Evolutionary conservation across 2,113 vertebrate genomes (phyloP), one percentile per base, ranked within the genome.

Genomic region (Brachyhypopomus occidentalis): DNA sequence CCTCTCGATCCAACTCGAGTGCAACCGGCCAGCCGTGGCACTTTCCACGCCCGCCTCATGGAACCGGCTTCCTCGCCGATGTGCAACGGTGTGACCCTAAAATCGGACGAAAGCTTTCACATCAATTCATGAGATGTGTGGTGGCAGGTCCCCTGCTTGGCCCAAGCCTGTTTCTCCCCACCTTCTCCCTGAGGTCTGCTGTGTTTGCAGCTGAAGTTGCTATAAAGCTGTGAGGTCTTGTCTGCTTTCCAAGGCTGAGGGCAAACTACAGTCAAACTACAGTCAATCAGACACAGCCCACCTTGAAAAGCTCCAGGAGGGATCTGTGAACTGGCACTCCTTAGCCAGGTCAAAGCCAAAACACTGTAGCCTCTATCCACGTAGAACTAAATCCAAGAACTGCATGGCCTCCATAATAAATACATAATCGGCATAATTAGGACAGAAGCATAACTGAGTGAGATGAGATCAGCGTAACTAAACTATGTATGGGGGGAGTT

Each of bases 181-280:
- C 1, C 27, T 25, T 67, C 63, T 56, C 38, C 75, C 56, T 2
- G 59, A 62, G 19, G 58, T 78, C 60, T 55, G 19, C 70, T 75
- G 19, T n/a, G 77, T 77, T 55, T 75, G 25, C 4, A 23, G 66
- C 56, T 59, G 52, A 62, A 20, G 25, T 52, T 6, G 55, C 70
- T 72, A 55, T 75, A 70, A 74, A 80, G 52, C 78, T 83, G 75
- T 80, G 64, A 78, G 64, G 25, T 80, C 71, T n/a, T 78, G 67
- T 80, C 84, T 80, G 60, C 75, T 78, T 69, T 67, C 73, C 45
- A 52, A 52, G 45, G 66, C n/a, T 55, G 58, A 81, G 67, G 14
- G 16, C 74, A 63, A 30, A 30, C 30, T 30, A 30, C 30, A 30
- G 30, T 30, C 30, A 1, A 52, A 69, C 74, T 20, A 36, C 66